Base-by-base conservation (phyloP, 1,140 invertebrate species). In the Cardiocondyla obscurior region DNA sequence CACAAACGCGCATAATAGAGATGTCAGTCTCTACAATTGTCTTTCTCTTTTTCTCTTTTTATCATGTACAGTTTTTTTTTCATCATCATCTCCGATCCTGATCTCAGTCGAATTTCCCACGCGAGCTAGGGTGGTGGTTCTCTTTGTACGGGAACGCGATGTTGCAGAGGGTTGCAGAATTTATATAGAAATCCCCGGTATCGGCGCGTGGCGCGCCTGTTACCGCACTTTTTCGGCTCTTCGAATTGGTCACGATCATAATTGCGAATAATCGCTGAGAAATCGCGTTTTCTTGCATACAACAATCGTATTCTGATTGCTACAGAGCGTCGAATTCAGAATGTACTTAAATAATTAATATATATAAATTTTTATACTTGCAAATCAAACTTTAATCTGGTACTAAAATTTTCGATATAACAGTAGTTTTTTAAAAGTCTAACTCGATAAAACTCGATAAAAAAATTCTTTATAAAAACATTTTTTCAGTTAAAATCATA, bases 211-310 rank as follows among this genome's bases (percentile, higher is more conserved):
- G 86, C 90, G 87, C 82, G 86, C 76, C 89, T 65, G 42, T 79
- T 53, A 64, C 55, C 70, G 73, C 88, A 44, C 65, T 67, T 85
- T 88, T 85, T 55, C 28, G n/a, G 30, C 49, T 77, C 58, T 53
- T 65, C 87, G 81, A 85, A 92, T 92, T 92, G 91, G 92, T 92
- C 89, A 90, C 91, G 88, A 90, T 90, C 69, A 83, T 92, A 93
- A 93, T 92, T 91, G 86, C 84, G 53, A 85, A 86, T 90, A 90
- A 93, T 92, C 90, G 85, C 65, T 89, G 89, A 90, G 86, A 92
- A 92, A 93, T 93, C 90, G 85, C 84, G 67, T 64, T 90, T 89
- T 85, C 58, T 44, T 25, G 14, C 8, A 4, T 12, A 5, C n/a
- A 5, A 0, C 36, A 39, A 10, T 10, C 28, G 19, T 46, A 19